Evolutionary conservation across 2,797 vertebrate genomes (phyloP).

Genomic region (Orientallactaga sibirica): DNA sequence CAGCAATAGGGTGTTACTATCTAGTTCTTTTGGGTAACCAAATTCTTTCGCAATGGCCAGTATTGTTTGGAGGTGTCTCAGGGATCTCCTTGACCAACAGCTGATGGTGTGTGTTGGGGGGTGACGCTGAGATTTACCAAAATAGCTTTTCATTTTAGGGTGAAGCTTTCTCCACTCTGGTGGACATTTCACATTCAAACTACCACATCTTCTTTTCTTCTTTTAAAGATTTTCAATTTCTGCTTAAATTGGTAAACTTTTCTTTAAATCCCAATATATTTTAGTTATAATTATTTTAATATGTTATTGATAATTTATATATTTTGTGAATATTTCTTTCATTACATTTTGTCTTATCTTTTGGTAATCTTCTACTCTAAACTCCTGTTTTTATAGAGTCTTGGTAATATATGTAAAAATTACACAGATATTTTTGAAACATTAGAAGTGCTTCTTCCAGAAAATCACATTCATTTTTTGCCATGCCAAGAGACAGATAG

Average conservation of each 20-base stretch:
- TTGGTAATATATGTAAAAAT: neutral
- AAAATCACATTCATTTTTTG: neutral
- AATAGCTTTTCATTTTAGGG: too few species aligned
- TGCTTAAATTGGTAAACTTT: neutral
- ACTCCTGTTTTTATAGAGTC: neutral
- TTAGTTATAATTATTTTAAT: conserved; percentile 19
- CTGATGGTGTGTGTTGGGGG: too few species aligned
- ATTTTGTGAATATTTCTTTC: too few species aligned
- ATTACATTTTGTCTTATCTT: neutral
- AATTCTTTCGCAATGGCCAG: too few species aligned
- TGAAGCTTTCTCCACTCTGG: too few species aligned
- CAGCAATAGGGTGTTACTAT: too few species aligned
- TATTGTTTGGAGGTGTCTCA: too few species aligned
- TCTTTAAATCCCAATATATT: conserved; percentile 4
- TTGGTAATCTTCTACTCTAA: neutral
- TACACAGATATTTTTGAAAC: neutral
- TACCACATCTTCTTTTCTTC: neutral
- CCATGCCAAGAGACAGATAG: neutral
- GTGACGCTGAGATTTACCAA: too few species aligned
- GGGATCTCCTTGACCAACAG: too few species aligned
- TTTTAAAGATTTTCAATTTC: neutral
- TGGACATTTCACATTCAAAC: too few species aligned
- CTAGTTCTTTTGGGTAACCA: too few species aligned
- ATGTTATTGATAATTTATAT: neutral
- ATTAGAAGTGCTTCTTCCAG: neutral